Evolutionary conservation across 2,113 vertebrate genomes (phyloP), one percentile per base, ranked within the genome.

Genomic region (Engraulis encrasicolus): DNA sequence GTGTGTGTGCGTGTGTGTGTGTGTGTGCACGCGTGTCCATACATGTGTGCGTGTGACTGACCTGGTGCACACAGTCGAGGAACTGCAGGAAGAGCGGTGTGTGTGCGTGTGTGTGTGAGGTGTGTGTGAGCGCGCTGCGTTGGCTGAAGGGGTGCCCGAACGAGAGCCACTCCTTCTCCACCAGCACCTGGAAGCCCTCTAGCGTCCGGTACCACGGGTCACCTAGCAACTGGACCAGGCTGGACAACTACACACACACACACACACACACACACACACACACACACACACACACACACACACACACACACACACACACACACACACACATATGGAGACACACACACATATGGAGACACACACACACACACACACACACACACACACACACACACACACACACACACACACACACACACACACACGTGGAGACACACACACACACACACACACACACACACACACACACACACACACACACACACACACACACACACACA

Each of bases 71-170:
- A 40, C 98, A 99, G 93, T 99, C 98, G 86, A 99, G 93, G 91
- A 99, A 99, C 78, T 99, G 98, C 31, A 99, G 93, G 92, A 99
- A 99, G 86, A 99, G 83, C 74, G 98, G 98, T 5, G 97, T 95
- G 89, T 99, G 98, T 83, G 97, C 97, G 82, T 96, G 96, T n/a
- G 97, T 96, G 93, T 99, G 98, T 90, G 94, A 97, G 90, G 91
- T 96, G 87, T 97, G 96, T 80, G 95, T 96, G 90, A 99, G 93
- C 88, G 94, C 97, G 91, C 97, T 96, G 48, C 98, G 95, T 31
- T 99, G 98, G 91, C 96, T 97, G 95, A 99, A 99, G 83, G 98
- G 99, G 90, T 99, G 97, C 50, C 98, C 98, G 6, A 99, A 99
- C 1, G 98, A 99, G 58, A 99, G 95, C 98, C 98, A 99, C 34